Evolutionary conservation across 2,113 vertebrate genomes (phyloP), one percentile per base, ranked within the genome.

Genomic region (Istiophorus platypterus): DNA sequence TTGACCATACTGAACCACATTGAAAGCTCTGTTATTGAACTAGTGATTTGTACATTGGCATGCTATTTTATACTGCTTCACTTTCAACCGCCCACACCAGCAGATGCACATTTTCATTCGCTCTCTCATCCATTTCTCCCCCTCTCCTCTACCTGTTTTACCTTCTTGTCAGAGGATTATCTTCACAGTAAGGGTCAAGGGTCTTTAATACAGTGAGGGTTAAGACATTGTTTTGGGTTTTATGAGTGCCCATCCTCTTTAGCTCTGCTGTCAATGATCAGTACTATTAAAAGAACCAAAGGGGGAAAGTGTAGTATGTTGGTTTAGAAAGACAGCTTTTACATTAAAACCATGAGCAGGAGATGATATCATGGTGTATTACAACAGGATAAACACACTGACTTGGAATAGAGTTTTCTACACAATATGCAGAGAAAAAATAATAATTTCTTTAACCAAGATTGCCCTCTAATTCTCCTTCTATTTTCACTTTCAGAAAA

Each of bases 91-190:
- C 31, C 24, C 52, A 31, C 42, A 31, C 54, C 56, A 41, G 57
- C 20, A 61, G n/a, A 51, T 54, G 15, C 31, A 63, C 39, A 56
- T 20, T 54, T 39, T 20, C 45, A 34, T 22, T 45, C 29, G 3
- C 31, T 7, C 37, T 27, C 52, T 70, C 27, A 42, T 37, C 51
- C 22, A 24, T 37, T 39, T 27, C 51, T 29, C 7, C 5, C 49
- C 22, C 37, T 47, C 24, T 78, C 47, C 1, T 18, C 22, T 59
- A 42, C 61, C 65, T 51, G 3, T 73, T 59, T 80, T 24, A 41
- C 57, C 72, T 83, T 89, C 66, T 59, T 57, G 18, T 66, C 57
- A 24, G 42, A 12, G 64, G 76, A 92, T 92, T 88, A 89, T 78
- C 71, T 64, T 76, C 89, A 81, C 79, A 91, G 82, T 22, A 62